These are phyloP conservation scores for Metallyticus violacea DNA, from an alignment of 2,888 invertebrate genomes.

Conservation along the genomic window DNA sequence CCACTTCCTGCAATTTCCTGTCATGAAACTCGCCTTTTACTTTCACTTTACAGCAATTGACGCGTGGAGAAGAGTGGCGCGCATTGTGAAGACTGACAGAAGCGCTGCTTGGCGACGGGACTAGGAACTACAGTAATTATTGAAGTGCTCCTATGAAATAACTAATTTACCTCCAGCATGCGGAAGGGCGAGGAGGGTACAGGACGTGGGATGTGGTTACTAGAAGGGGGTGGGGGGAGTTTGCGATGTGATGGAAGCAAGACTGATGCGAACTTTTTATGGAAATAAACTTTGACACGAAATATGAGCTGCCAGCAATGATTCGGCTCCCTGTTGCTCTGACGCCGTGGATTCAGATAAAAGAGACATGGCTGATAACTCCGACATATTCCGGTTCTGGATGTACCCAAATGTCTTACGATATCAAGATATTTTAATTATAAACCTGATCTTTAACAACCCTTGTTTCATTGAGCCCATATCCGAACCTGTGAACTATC, in stretches of 20 bases:
- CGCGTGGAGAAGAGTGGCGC: neutral
- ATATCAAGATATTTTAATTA: too few relatives aligned
- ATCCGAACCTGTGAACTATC: too few relatives aligned
- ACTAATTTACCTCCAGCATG: neutral
- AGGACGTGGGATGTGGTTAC: neutral
- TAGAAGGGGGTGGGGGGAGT: neutral
- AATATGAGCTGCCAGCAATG: neutral
- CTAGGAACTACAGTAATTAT: neutral
- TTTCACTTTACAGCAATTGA: neutral
- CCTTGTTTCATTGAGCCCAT: too few relatives aligned
- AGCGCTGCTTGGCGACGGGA: neutral
- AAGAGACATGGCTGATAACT: neutral
- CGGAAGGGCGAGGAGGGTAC: neutral
- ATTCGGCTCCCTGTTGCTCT: neutral
- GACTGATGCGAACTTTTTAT: neutral
- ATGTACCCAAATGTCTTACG: too few relatives aligned
- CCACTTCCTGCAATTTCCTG: conserved; percentile 6
- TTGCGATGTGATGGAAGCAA: neutral
- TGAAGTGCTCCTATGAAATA: neutral
- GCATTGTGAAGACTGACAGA: neutral
- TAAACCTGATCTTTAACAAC: too few relatives aligned
- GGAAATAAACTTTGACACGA: neutral
- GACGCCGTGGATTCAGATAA: neutral
- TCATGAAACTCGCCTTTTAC: neutral
- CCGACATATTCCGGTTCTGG: too few relatives aligned